Evolutionary conservation across 2,888 invertebrate species (phyloP), one percentile per base, ranked within the genome.

Genomic region (Steromphala cineraria): DNA sequence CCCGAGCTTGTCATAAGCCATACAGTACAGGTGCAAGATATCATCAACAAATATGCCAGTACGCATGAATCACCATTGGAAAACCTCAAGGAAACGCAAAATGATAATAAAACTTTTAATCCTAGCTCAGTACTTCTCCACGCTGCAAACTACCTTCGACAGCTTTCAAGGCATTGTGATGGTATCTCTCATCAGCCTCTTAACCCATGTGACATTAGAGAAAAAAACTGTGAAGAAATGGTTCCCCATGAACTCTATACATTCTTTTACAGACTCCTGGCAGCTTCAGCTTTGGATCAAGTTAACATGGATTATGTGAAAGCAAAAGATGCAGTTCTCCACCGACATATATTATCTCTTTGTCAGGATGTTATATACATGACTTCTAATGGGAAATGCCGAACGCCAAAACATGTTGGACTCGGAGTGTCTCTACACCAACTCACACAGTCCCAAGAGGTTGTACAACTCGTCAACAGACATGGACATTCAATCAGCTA

Each of bases 371-470:
- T 79, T 10, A 67, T 75, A n/a, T 81, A 79, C 21, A 56, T 55
- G 36, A 75, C 55, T 19, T 79, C 81, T 17, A 56, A 53, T n/a
- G 81, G 79, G 31, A 78, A 67, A 55, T 79, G 78, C 31, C 78
- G 75, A 81, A 79, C 79, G 46, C 81, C 81, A n/a, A 81, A 81
- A 74, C 81, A 81, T 78, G 56, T 78, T 21, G 81, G 81, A 36
- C 52, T 78, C 0, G 36, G 71, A 40, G n/a, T 81, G 55, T 77
- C 78, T 10, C 4, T 81, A 7, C 81, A 78, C 17, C 81, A 81
- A 46, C 19, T 78, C 19, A 81, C 81, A 56, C 78, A 78, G 56
- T 81, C 78, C 40, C 55, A 67, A 53, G 81, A 79, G 53, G 76
- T 75, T 56, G 78, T 81, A 3, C 31, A 5, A 15, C 53, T 56